Base-by-base conservation (phyloP, 1,140 invertebrate genomes). In the Drosophila punjabiensis region DNA sequence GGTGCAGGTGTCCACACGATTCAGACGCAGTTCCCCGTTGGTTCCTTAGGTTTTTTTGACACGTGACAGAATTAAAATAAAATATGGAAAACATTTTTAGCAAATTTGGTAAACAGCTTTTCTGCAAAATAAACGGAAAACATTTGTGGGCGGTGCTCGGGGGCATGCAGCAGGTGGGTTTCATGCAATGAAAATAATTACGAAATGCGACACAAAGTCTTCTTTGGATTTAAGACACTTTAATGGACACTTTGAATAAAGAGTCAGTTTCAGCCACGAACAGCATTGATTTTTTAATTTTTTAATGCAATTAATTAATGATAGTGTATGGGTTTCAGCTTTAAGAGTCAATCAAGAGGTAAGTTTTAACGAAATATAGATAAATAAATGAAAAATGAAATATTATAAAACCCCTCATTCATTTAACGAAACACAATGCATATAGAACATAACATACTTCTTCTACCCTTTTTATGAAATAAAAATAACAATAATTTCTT, bases 1-100 rank as follows among this genome's bases (percentile, higher is more conserved):
- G 62, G 95, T 95, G 77, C 94, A 95, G 11, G 95, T 96, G 91
- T 96, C 96, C 78, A 95, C 94, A 71, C 95, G 93, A 64, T 95
- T 94, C 14, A 96, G 93, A 73, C 93, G 92, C 56, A 94, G 89
- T 32, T 94, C 94, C 74, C 95, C 93, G 76, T 94, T 94, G 76
- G 87, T 93, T 83, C 90, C 92, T 93, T 47, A 10, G 43, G 5
- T 14, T 53, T n/a, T 5, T 16, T 16, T 32, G n/a, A 39, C 14
- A 56, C 32, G 41, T 62, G n/a, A 11, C 9, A 48, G 1, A 20
- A 43, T 20, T n/a, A n/a, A 39, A 1, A 3, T 7, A 24, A 37
- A 53, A 62, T 60, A 24, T 30, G 35, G 18, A 13, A 53, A 64
- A 39, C 28, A n/a, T 3, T 58, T 13, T 30, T 24, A 52, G n/a